Evolutionary conservation across 2,888 invertebrate species (phyloP), one percentile per base, ranked within the genome.

Genomic region (Apodemia zela): DNA sequence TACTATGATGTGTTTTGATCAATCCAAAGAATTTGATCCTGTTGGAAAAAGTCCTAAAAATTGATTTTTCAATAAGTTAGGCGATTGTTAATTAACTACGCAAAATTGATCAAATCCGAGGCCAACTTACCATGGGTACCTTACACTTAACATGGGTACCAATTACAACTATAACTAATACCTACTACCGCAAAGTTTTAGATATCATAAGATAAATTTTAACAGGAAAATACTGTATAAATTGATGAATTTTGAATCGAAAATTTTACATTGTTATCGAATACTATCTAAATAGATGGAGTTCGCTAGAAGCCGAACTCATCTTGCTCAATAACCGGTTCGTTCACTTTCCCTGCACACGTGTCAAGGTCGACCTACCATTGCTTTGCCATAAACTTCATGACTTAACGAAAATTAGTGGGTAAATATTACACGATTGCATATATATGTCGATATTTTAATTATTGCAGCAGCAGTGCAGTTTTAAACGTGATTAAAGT

Each of bases 281-380:
- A 35, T 63, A 51, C 62, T 68, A 63, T 67, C 66, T 66, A 64
- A 68, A 63, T 64, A 66, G 66, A 66, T 67, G 64, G 63, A 65
- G 66, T 65, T 64, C 64, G 67, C 65, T 68, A 67, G 63, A 54
- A 69, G 65, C 61, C 79, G 79, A 80, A 82, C 76, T 71, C 69
- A 64, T 42, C 75, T 89, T 87, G 80, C 80, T 73, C 78, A 86
- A 89, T 71, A 80, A 87, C 88, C 82, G 79, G 89, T 84, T 78
- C 70, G 84, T 84, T 85, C 85, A 90, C 90, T 91, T 91, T 91
- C 90, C 81, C 88, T 72, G 68, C 72, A 68, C 69, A 57, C 7
- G 69, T 87, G 90, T 90, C 90, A 91, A 91, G 90, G 90, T 90
- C 87, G 84, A 64, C 45, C 71, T 73, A 70, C 73, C 80, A 77